Evolutionary conservation across 2,888 invertebrate genomes (phyloP), one percentile per base, ranked within the genome.

Genomic region (Perizoma affinitatum): DNA sequence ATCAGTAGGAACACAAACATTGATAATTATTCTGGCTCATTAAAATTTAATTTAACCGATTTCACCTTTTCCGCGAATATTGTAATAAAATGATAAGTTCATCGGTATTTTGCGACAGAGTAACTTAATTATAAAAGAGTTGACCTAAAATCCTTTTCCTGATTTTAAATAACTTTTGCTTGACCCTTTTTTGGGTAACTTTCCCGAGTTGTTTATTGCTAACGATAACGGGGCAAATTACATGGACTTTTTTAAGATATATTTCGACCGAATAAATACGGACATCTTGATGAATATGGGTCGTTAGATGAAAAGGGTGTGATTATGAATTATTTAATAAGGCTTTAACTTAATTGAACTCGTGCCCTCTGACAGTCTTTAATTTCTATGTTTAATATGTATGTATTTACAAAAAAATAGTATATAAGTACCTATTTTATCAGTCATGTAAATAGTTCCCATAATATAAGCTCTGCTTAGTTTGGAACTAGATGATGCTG

Each of bases 101-200:
- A 58, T 49, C 49, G 58, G 58, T 46, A 53, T 59, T 54, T 51
- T 61, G 54, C 46, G 56, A 64, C 56, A 61, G 63, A 66, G 67
- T 68, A 70, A 73, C 71, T 69, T 71, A 68, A 70, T 73, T 70
- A 71, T 68, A 71, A 72, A 69, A 66, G 69, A 66, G 67, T 69
- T 68, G 70, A 69, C 67, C 67, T 55, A 56, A 54, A 63, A 55
- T 57, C 69, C 68, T 65, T 55, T 62, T 35, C 58, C 55, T 59
- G 57, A 69, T 60, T 66, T 67, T 65, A 66, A 70, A 67, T 71
- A 71, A 69, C 69, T 68, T 65, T 61, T 65, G 66, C 72, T 67
- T 68, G 68, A 70, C 71, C 71, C 70, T 71, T 68, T 68, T 71
- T 66, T 58, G 52, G 68, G 59, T 34, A 62, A 62, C 61, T 63